Evolutionary conservation across 2,888 invertebrate species (phyloP).

Genomic region (Notocelia uddmanniana): DNA sequence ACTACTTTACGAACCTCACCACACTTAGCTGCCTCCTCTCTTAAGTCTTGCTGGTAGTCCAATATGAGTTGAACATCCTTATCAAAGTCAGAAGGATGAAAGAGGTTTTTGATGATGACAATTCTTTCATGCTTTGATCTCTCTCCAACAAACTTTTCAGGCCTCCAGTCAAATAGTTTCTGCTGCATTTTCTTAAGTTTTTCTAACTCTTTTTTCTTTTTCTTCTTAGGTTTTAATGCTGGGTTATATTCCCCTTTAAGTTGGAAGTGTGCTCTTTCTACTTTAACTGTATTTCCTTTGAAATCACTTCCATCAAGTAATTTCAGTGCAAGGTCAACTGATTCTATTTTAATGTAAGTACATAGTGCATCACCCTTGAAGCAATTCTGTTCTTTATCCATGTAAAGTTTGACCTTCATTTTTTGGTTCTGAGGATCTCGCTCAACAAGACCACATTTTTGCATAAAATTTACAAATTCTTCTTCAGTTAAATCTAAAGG

Average conservation of each 20-base stretch:
- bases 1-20: slow-evolving; percentile 97
- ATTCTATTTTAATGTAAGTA: slow-evolving; percentile 98
- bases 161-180: slow-evolving; percentile 98
- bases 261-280: slow-evolving; percentile 97
- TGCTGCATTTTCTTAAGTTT: slow-evolving; percentile 96
- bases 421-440: slow-evolving; percentile 92
- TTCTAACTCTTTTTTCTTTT: slow-evolving; percentile 95
- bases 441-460: slow-evolving; percentile 98
- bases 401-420: slow-evolving; percentile 97
- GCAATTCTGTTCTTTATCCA: slow-evolving; percentile 90
- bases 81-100: slow-evolving; percentile 95
- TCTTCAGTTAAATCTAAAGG: slow-evolving; percentile 95
- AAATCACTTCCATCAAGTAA: slow-evolving; percentile 95
- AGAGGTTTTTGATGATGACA: slow-evolving; percentile 97
- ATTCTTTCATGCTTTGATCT: slow-evolving; percentile 95
- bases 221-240: slow-evolving; percentile 95
- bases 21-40: slow-evolving; percentile 95
- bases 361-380: slow-evolving; percentile 98
- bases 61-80: slow-evolving; percentile 94
- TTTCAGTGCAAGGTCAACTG: slow-evolving; percentile 96
- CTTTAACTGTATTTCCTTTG: slow-evolving; percentile 92
- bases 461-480: slow-evolving; percentile 96
- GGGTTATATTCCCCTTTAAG: slow-evolving; percentile 98
- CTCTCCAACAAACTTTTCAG: slow-evolving; percentile 95
- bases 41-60: slow-evolving; percentile 95